Base-by-base conservation (phyloP, 2,113 vertebrate genomes). In the Phrynocephalus versicolor region DNA sequence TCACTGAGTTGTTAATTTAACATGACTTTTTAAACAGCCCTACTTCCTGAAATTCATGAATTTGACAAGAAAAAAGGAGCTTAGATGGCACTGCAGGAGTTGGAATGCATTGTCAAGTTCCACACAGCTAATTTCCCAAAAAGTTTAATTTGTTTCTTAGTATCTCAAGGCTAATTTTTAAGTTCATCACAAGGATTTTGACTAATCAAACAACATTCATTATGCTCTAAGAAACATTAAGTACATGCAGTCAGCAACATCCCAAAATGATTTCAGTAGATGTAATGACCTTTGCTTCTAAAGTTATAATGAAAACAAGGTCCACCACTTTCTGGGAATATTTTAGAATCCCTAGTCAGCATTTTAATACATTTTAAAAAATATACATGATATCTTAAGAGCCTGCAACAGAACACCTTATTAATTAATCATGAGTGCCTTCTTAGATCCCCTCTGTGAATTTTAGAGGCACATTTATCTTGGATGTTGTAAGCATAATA, bases 361-460 rank as follows among this genome's bases (percentile, higher is more conserved):
- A 91, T 92, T 94, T 93, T 92, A 89, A 94, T 95, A 86, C 93
- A 97, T 96, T 96, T 65, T 67, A n/a, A 67, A 67, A 67, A 94
- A 97, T 96, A n/a, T n/a, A n/a, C 95, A 89, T 94, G 92, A 94
- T 95, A 94, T 95, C 93, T 64, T 94, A 95, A 95, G 91, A 91
- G 92, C 95, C 92, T 96, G 93, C 94, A 97, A 96, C 92, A 94
- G 92, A 96, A 97, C 91, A 96, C 93, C 94, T 90, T 85, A 94
- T 97, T 91, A 96, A 96, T 97, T 97, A 97, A 97, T 95, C 94
- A 97, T 92, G 94, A 93, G 92, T 91, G 90, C 88, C 89, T 96
- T 96, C 93, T 94, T 93, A 87, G 90, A 93, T 91, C 95, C 95
- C 90, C 86, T 88, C 69, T 79, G 88, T 89, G 91, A 89, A 91